These are phyloP conservation scores for Lipotes vexillifer DNA, from an alignment of 2,113 vertebrate genomes.

Conservation along the genomic window DNA sequence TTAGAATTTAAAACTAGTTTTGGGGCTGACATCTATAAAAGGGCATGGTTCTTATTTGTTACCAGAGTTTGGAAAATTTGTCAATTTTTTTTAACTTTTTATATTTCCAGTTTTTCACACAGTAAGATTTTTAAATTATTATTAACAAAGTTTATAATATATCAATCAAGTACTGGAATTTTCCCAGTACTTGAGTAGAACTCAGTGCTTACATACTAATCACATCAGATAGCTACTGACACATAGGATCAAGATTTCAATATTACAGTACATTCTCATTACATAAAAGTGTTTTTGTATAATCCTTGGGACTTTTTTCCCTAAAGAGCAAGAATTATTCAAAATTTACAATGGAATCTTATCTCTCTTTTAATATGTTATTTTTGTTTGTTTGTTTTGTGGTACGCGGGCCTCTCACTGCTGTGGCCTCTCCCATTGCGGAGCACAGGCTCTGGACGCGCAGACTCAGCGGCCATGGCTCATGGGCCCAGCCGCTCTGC, in stretches of 20 bases:
- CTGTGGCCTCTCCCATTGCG: too few relatives aligned
- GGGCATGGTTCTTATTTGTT: background rate
- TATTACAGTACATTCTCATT: background rate
- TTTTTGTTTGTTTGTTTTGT: too few relatives aligned
- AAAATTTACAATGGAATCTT: slow-evolving; percentile 9
- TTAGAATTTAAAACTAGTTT: background rate
- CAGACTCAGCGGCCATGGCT: too few relatives aligned
- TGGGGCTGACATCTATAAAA: background rate
- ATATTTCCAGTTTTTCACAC: background rate
- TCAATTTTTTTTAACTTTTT: background rate
- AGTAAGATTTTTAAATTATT: background rate
- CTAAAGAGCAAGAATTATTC: background rate
- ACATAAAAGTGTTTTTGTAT: background rate
- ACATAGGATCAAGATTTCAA: background rate
- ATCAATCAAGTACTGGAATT: background rate
- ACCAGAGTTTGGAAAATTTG: background rate
- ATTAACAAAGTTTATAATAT: background rate
- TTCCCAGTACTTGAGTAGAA: background rate
- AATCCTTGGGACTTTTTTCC: background rate
- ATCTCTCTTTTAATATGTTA: background rate
- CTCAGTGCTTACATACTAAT: background rate
- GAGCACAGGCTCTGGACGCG: too few relatives aligned
- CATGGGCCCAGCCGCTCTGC: too few relatives aligned
- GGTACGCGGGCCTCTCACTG: too few relatives aligned
- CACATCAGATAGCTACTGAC: background rate